A percentile compares a stretch with the other conserved stretches of the same genome.
Evolutionary conservation across 2,888 invertebrate genomes (phyloP).

Genomic region (Amiota communis): DNA sequence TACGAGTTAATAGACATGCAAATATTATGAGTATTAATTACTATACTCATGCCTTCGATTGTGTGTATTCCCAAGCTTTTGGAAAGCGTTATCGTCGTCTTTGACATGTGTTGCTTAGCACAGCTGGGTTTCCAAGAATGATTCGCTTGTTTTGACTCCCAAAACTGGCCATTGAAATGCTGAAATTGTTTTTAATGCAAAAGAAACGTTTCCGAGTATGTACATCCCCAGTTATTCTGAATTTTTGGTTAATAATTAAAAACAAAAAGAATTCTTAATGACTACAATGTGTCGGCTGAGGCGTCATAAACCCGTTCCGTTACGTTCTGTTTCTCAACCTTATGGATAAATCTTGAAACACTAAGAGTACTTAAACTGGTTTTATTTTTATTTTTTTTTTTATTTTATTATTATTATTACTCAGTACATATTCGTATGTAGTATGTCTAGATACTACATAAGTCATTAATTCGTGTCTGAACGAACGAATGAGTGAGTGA

Average conservation of each 20-base stretch:
- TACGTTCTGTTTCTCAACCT: constrained; percentile 10
- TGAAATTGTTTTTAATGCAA: background rate
- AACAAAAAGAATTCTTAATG: background rate
- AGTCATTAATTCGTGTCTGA: background rate
- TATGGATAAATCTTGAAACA: background rate
- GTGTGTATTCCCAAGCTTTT: constrained; percentile 7
- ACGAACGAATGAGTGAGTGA: background rate
- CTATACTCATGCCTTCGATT: too few relatives aligned
- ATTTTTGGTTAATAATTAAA: background rate
- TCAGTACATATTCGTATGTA: constrained; percentile 7
- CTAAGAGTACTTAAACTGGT: background rate
- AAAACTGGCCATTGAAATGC: background rate
- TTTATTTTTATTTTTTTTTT: background rate
- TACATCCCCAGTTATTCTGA: background rate
- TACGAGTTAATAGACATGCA: too few relatives aligned
- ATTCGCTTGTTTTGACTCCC: background rate
- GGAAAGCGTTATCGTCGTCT: background rate
- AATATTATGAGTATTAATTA: too few relatives aligned
- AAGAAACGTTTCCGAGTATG: background rate
- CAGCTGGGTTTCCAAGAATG: too few relatives aligned
- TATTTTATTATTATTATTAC: background rate
- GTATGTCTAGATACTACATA: background rate
- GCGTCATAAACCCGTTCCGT: constrained; percentile 18
- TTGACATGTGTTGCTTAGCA: background rate
- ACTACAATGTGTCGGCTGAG: background rate